A percentile compares a stretch with the other conserved stretches of the same genome.
Conservation (phyloP, 2,888 invertebrate species). For the Stratiomys singularior region DNA sequence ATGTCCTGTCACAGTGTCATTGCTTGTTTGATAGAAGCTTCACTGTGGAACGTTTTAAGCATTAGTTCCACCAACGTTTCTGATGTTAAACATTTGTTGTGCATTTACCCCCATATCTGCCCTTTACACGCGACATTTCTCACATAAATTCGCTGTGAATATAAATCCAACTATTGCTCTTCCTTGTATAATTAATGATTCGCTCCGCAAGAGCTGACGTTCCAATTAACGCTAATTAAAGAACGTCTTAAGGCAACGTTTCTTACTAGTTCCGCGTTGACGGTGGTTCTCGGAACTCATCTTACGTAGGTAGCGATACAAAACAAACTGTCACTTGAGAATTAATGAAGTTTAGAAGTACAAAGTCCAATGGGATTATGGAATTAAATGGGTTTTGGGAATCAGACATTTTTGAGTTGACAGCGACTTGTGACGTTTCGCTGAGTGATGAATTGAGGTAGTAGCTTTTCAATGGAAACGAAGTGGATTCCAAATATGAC, state of each 20-base stretch:
- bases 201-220: conserved; percentile 48
- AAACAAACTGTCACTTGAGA: conserved; percentile 49
- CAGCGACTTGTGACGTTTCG: conserved; percentile 14
- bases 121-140: too few species aligned
- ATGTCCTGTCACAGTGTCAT: not conserved
- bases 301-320: not conserved
- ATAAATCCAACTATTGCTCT: not conserved
- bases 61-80: too few species aligned
- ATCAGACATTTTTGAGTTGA: conserved; percentile 7
- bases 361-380: conserved; percentile 34
- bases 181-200: conserved; percentile 47
- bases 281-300: not conserved
- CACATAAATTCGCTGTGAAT: not conserved
- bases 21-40: not conserved
- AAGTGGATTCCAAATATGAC: too few species aligned
- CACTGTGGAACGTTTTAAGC: too few species aligned
- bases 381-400: conserved; percentile 41
- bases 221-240: conserved; percentile 52
- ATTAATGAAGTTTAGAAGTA: conserved; percentile 47
- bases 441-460: not conserved
- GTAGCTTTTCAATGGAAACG: too few species aligned
- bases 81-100: too few species aligned
- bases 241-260: conserved; percentile 51
- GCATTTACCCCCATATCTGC: too few species aligned
- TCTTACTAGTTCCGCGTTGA: conserved; percentile 39